Percentiles rank a stretch among this genome's conserved stretches.
These are phyloP conservation scores for Astyanax mexicanus DNA, from an alignment of 2,797 vertebrate species.

Conservation along the genomic window DNA sequence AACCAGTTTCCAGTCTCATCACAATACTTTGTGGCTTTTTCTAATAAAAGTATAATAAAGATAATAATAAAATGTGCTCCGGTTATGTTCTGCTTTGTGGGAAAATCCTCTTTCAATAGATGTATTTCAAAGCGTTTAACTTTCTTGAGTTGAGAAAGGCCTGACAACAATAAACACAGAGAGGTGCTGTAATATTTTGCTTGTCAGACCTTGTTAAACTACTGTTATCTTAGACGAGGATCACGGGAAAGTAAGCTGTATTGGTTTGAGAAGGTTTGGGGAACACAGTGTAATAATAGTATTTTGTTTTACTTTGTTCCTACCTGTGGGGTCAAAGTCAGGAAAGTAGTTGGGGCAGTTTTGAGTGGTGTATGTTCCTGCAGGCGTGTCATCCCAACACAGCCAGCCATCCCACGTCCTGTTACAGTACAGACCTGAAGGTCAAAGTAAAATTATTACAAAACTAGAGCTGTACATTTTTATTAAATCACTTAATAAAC, in stretches of 20 bases:
- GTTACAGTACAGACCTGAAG: slow-evolving; percentile 85
- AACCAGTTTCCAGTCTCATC: slow-evolving; percentile 93
- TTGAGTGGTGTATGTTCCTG: slow-evolving; percentile 81
- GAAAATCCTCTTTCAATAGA: not conserved
- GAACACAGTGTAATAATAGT: not conserved
- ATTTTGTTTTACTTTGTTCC: slow-evolving; percentile 19
- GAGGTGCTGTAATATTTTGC: not conserved
- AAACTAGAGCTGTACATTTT: too few relatives aligned
- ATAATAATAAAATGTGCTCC: not conserved
- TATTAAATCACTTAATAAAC: too few relatives aligned
- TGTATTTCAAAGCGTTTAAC: not conserved
- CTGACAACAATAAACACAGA: not conserved
- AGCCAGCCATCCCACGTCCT: slow-evolving; percentile 98
- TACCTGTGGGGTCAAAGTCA: slow-evolving; percentile 95
- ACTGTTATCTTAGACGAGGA: not conserved
- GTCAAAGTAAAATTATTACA: not conserved
- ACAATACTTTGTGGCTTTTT: slow-evolving; percentile 92
- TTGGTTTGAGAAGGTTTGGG: not conserved
- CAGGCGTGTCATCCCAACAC: slow-evolving; percentile 95
- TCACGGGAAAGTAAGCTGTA: not conserved
- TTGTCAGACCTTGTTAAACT: not conserved
- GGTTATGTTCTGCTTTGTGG: not conserved
- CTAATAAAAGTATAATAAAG: slow-evolving; percentile 70
- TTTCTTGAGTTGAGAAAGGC: not conserved
- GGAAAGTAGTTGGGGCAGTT: slow-evolving; percentile 93